Evolutionary conservation across 2,888 invertebrate species (phyloP), one percentile per base, ranked within the genome.

Genomic region (Apeira syringaria): DNA sequence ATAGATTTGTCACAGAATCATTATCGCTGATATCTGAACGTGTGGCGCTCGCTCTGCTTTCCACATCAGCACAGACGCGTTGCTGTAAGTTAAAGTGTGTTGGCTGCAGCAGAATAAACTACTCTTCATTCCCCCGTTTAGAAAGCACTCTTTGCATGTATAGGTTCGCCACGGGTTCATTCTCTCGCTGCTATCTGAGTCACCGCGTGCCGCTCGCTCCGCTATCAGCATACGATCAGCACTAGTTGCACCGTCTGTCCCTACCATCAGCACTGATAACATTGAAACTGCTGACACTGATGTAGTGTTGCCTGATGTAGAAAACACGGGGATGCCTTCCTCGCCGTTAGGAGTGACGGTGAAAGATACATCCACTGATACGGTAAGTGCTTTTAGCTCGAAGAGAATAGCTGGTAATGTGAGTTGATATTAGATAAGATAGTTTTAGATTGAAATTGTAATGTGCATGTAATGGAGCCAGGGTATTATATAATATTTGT

Each of bases 91-190:
- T n/a, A n/a, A n/a, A n/a, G n/a, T n/a, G n/a, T n/a, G n/a, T n/a
- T n/a, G n/a, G n/a, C n/a, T n/a, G n/a, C n/a, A n/a, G n/a, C n/a
- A n/a, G n/a, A n/a, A n/a, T n/a, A n/a, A n/a, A n/a, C n/a, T n/a
- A n/a, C n/a, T n/a, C n/a, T n/a, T n/a, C n/a, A n/a, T n/a, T n/a
- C n/a, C n/a, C n/a, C n/a, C n/a, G n/a, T n/a, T n/a, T n/a, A n/a
- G n/a, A n/a, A 20, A 5, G 20, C 9, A 31, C 5, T 2, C 10
- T 7, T 40, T 64, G 78, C 81, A 80, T 64, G 75, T 50, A 34
- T 83, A 87, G 87, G 76, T 82, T 8, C 80, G 73, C 29, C 60
- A 68, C 22, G 66, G 66, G 51, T 72, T 74, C 67, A 59, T 65
- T 3, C 69, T 61, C 43, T 53, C 72, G 2, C 49, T 73, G 48